Base-by-base conservation (phyloP, 2,888 invertebrate species). In the Eremobia ochroleuca region DNA sequence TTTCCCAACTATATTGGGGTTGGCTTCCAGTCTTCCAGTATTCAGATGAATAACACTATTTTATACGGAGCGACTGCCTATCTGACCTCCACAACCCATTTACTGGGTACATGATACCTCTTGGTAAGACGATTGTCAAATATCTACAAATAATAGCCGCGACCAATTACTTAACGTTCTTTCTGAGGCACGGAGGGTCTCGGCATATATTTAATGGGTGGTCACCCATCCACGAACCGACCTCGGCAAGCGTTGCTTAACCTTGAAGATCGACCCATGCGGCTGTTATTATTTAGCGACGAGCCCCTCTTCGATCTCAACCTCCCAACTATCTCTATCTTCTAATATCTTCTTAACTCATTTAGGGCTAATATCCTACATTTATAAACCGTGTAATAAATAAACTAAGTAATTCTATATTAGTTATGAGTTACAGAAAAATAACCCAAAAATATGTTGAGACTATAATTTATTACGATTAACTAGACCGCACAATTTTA, bases 401-500 rank as follows among this genome's bases (percentile, higher is more conserved):
- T 28, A 66, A 73, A 31, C n/a, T 49, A 6, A 4, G 31, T 31
- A 68, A 40, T 70, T 55, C 15, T 1, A 40, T 31, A 72, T 61
- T 58, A 66, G 64, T 68, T 72, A 62, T n/a, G 59, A 71, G 15
- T 64, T 71, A 40, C n/a, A 64, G n/a, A 71, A 59, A 75, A 49
- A 70, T 46, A 52, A 70, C 13, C 55, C n/a, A 21, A 73, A 66
- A 74, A 81, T 68, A 82, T 62, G 64, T 77, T 49, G 34, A 52
- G 73, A 72, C 65, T 34, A 75, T 64, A 75, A 82, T 75, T 71
- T 74, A 86, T 83, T 49, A 68, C 62, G 46, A 68, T 68, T 82
- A 86, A 77, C 67, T 58, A 67, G 73, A 83, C 78, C 86, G 34
- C 73, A 86, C 18, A 65, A 21, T 76, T 62, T 86, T 74, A 76